phyloP scores from a whole-genome alignment of 1,140 invertebrate species.

The Helicorthomorpha holstii region DNA sequence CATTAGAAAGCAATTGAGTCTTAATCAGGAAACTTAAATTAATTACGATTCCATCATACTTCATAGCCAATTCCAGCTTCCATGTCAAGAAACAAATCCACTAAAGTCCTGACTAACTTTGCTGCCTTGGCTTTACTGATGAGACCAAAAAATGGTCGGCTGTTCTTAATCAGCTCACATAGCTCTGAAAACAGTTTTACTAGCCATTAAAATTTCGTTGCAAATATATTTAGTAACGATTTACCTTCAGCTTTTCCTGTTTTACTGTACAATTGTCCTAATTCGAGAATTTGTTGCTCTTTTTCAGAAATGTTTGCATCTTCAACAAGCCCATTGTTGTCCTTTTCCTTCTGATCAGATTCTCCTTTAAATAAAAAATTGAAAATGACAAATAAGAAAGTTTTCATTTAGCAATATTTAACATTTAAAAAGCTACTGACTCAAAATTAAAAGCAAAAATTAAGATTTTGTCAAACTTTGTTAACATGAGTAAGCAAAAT shows the following conservation, averaged over 20 bases:
- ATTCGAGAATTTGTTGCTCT: conserved; percentile 73
- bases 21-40: not conserved
- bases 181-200: conserved; percentile 39
- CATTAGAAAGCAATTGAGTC: not conserved
- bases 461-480: too few relatives aligned
- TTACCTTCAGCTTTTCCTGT: conserved; percentile 69
- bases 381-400: too few relatives aligned
- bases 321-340: conserved; percentile 55
- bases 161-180: conserved; percentile 79
- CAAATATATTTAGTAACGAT: not conserved
- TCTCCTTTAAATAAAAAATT: too few relatives aligned
- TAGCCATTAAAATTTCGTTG: not conserved
- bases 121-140: conserved; percentile 99
- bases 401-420: too few relatives aligned
- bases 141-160: conserved; percentile 72
- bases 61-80: conserved; percentile 81
- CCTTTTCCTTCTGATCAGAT: conserved; percentile 25
- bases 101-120: conserved; percentile 86
- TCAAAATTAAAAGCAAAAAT: too few relatives aligned
- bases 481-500: too few relatives aligned
- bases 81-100: conserved; percentile 94
- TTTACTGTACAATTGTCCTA: conserved; percentile 76
- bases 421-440: too few relatives aligned
- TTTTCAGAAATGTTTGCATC: conserved; percentile 73
- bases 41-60: conserved; percentile 28